These are phyloP conservation scores for Zoanthus sociatus DNA, from an alignment of 92 coral and sea anemone genomes.

Conservation along the genomic window DNA sequence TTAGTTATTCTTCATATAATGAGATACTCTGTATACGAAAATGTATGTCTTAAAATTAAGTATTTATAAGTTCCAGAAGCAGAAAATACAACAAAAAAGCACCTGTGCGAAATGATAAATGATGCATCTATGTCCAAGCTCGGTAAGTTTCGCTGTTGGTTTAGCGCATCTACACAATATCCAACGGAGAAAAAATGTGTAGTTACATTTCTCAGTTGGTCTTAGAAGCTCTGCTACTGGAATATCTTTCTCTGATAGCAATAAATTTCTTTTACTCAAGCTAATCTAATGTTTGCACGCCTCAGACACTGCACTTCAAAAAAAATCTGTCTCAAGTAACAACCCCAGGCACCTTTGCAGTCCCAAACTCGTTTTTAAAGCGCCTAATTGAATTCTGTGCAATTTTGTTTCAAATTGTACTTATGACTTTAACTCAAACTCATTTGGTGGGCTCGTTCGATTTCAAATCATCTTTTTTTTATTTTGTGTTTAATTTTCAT, in stretches of 20 bases:
- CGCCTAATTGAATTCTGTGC: background rate
- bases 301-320: conserved; percentile 29
- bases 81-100: conserved; percentile 5
- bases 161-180: conserved; percentile 8
- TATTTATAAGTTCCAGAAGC: conserved; percentile 16
- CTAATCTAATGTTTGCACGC: conserved; percentile 16
- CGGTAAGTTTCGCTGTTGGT: conserved; percentile 1
- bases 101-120: conserved; percentile 9
- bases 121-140: conserved; percentile 19
- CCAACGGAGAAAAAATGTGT: conserved; percentile 36
- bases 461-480: no score
- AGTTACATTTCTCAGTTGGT: conserved; percentile 22
- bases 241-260: conserved; percentile 31
- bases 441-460: no score
- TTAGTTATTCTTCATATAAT: no score
- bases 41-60: conserved; percentile 6
- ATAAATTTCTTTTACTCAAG: conserved; percentile 22
- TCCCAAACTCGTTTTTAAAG: conserved; percentile 31
- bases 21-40: no score
- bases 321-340: conserved; percentile 23
- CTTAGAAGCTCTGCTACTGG: conserved; percentile 9
- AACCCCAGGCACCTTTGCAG: conserved; percentile 17
- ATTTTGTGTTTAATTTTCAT: no score
- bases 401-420: no score
- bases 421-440: no score